Evolutionary conservation across 2,797 vertebrate genomes (phyloP), one percentile per base, ranked within the genome.

Genomic region (Toxotes lorentzi): DNA sequence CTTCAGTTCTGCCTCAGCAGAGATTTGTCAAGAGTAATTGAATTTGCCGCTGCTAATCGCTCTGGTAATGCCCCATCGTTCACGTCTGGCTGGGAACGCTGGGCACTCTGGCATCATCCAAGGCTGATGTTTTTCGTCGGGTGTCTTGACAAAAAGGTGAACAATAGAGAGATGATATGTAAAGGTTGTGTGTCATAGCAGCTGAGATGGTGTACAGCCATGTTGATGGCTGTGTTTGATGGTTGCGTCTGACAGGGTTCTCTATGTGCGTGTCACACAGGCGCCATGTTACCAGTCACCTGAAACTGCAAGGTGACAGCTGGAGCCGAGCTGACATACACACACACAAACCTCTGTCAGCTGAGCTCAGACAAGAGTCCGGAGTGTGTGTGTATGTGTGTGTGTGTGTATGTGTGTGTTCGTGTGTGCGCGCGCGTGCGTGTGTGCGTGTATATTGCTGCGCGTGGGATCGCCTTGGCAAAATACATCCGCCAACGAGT

Each of bases 11-110:
- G 92, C 93, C 94, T 94, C 95, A 92, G 93, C 89, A 86, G 94
- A 95, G 95, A 95, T 95, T 94, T 95, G 91, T 95, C 82, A 89
- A 95, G 93, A 95, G 95, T 95, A 95, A 95, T 95, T 96, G 93
- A 96, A 95, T 95, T 95, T 94, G 88, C 90, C 75, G 89, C 87
- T 85, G 87, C 93, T 94, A 94, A 95, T 95, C 92, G 91, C 89
- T 91, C 83, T 84, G 79, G 92, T 94, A 92, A 93, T 94, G 91
- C 93, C 88, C 91, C 90, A 83, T 93, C 88, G 86, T 94, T 94
- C 90, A 92, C 78, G 82, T 90, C 88, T 92, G 88, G 81, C 84
- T 90, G 88, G 84, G 78, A 92, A 83, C 59, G 80, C 77, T 50
- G 85, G 85, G 81, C 65, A 81, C 81, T 86, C 70, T 76, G 90